Evolutionary conservation across 2,888 invertebrate species (phyloP).

Genomic region (Pristionchus exspectatus): DNA sequence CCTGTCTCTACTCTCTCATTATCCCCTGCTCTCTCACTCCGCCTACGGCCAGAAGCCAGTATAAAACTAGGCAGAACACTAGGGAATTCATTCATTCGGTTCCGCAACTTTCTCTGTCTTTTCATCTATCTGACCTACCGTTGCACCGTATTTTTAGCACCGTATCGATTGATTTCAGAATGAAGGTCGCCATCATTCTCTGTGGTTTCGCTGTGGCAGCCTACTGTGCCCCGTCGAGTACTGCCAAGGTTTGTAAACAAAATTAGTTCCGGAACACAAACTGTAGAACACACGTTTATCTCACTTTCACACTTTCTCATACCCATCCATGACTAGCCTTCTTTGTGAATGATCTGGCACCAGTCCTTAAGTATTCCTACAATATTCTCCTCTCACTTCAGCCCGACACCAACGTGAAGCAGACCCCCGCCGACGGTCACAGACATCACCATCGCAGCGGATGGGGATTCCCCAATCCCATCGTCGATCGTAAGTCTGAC

Average conservation of each 20-base stretch:
- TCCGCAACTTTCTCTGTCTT: not conserved
- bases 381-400: not conserved
- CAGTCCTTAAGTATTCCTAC: not conserved
- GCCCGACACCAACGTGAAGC: conserved; percentile 42
- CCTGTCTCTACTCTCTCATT: not conserved
- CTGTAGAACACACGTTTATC: no score
- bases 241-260: conserved; percentile 38
- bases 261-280: no score
- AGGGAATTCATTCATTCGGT: not conserved
- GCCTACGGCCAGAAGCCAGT: conserved; percentile 23
- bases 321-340: no score
- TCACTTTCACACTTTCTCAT: not conserved
- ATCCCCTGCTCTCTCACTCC: not conserved
- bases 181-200: conserved; percentile 3
- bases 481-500: conserved; percentile 47
- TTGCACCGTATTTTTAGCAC: not conserved
- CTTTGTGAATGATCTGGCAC: not conserved
- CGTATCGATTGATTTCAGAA: not conserved
- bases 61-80: conserved; percentile 1
- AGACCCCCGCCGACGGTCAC: conserved; percentile 38
- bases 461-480: conserved; percentile 8
- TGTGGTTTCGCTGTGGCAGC: not conserved
- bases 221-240: not conserved
- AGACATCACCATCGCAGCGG: conserved; percentile 19
- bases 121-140: not conserved